Conservation (phyloP, 1,140 invertebrate species). For the Diorhabda sublineata region DNA sequence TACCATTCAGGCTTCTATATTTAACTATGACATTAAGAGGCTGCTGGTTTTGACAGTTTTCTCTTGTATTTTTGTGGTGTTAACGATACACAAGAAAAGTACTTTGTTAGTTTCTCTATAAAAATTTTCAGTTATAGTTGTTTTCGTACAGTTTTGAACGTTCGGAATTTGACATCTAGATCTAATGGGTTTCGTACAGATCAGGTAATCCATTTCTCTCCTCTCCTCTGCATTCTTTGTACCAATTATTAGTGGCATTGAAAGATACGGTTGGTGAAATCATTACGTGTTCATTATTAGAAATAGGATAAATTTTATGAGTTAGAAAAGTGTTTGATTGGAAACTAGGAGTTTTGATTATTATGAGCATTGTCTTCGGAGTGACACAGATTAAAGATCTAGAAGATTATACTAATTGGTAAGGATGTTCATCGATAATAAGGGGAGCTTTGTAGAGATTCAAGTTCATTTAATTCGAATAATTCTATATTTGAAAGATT, state of each 20-base stretch:
- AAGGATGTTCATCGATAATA: too few species aligned
- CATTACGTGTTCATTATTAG: background rate
- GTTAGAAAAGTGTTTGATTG: background rate
- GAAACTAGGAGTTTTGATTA: background rate
- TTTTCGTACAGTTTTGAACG: background rate
- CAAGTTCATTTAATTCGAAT: too few species aligned
- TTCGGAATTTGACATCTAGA: background rate
- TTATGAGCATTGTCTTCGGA: background rate
- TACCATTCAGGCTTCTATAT: too few species aligned
- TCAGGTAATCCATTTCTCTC: background rate
- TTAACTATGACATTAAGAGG: too few species aligned
- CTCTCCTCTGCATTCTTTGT: too few species aligned
- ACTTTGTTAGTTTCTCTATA: background rate
- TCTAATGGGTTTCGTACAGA: background rate
- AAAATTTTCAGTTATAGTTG: background rate
- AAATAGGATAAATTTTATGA: background rate
- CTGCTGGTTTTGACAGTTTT: background rate
- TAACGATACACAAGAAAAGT: background rate
- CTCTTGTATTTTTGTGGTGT: background rate
- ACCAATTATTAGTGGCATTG: background rate
- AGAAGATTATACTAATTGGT: too few species aligned
- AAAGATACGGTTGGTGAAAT: background rate
- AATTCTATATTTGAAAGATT: too few species aligned
- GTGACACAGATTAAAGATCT: too few species aligned
- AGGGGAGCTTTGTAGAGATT: too few species aligned